These are phyloP conservation scores for Hyperoplus lanceolatus DNA, from an alignment of 2,797 vertebrate genomes.

Conservation along the genomic window DNA sequence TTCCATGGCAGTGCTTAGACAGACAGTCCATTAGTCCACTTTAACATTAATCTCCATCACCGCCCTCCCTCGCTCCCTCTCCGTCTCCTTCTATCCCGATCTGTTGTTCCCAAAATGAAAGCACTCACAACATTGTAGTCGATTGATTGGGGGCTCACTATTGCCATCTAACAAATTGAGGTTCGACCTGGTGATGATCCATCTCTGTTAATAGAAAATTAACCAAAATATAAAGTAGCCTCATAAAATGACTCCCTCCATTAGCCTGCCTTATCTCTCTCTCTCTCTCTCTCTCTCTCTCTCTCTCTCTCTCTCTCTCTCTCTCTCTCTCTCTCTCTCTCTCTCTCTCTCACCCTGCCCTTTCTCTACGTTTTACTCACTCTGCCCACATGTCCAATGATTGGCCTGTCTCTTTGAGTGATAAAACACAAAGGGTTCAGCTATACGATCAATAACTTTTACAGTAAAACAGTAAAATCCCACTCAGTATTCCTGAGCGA, in stretches of 20 bases:
- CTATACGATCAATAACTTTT: neutral
- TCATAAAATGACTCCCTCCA: slow-evolving; percentile 24
- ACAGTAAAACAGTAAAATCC: neutral
- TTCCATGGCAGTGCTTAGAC: slow-evolving; percentile 61
- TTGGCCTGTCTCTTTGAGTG: slow-evolving; percentile 28
- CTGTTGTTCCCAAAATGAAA: slow-evolving; percentile 72
- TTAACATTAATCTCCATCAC: slow-evolving; percentile 78
- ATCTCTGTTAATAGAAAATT: slow-evolving; percentile 70
- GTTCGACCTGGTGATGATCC: slow-evolving; percentile 67
- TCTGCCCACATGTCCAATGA: slow-evolving; percentile 32
- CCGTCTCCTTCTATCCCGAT: slow-evolving; percentile 45
- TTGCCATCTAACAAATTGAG: slow-evolving; percentile 70
- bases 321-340: slow-evolving; percentile 21
- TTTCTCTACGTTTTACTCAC: slow-evolving; percentile 21
- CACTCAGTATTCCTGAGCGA: neutral
- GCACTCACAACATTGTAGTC: slow-evolving; percentile 69
- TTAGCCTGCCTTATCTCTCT: neutral
- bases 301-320: neutral
- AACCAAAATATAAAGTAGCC: slow-evolving; percentile 65
- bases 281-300: neutral
- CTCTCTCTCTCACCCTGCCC: neutral
- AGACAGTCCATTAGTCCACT: slow-evolving; percentile 75
- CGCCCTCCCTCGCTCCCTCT: slow-evolving; percentile 13
- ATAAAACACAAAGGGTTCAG: slow-evolving; percentile 30
- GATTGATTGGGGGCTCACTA: slow-evolving; percentile 66